Percentiles rank a stretch among this genome's conserved stretches.
Conservation (phyloP, 2,888 invertebrate genomes). For the Drosophila atroscutellata region DNA sequence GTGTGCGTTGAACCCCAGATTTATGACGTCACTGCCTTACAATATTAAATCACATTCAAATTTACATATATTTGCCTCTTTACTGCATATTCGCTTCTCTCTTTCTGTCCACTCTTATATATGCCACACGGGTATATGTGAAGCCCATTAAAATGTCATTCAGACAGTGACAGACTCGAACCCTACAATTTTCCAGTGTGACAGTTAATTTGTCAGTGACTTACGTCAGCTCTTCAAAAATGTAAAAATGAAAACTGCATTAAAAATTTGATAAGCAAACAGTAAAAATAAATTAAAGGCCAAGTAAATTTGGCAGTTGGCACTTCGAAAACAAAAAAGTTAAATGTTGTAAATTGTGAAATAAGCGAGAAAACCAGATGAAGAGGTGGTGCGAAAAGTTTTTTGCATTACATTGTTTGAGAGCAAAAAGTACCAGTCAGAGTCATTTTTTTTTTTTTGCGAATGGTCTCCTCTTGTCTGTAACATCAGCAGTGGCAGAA, state of each 20-base stretch:
- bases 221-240: constrained; percentile 47
- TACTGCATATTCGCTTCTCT: background rate
- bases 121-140: constrained; percentile 24
- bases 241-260: constrained; percentile 46
- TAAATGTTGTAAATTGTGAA: constrained; percentile 17
- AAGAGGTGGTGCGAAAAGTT: constrained; percentile 31
- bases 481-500: constrained; percentile 14
- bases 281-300: constrained; percentile 48
- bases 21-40: background rate
- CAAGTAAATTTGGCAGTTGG: constrained; percentile 58
- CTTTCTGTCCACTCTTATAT: constrained; percentile 9
- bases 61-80: background rate
- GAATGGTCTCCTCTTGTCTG: constrained; percentile 58
- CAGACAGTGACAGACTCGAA: constrained; percentile 61
- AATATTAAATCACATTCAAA: background rate
- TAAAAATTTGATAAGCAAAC: constrained; percentile 41
- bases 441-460: constrained; percentile 26
- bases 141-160: constrained; percentile 72
- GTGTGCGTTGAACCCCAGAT: background rate
- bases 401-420: constrained; percentile 58
- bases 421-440: constrained; percentile 50
- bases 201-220: constrained; percentile 71
- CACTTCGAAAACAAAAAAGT: constrained; percentile 28
- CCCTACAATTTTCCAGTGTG: constrained; percentile 44
- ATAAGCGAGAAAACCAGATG: background rate